Evolutionary conservation across 2,888 invertebrate genomes (phyloP), one percentile per base, ranked within the genome.

Genomic region (Mystacides longicornis): DNA sequence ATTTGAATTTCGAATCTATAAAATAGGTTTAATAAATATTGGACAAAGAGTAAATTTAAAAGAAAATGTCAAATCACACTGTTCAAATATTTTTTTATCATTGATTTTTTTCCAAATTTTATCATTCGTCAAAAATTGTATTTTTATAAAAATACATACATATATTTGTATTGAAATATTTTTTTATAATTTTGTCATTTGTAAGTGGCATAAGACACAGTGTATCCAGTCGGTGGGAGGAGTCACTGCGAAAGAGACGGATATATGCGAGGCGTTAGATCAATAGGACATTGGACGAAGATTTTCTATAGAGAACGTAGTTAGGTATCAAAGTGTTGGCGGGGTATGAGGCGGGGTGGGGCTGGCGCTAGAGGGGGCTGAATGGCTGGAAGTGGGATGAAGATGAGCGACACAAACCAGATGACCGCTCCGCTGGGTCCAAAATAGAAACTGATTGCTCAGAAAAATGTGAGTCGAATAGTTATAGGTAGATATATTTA

Each of bases 261-360:
- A 20, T 43, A 27, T 23, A 47, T 21, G 42, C 56, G 56, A 56
- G 54, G 59, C 56, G 55, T 56, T 55, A 59, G 59, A 59, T 59
- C 59, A 53, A 59, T 59, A 59, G 54, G 59, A 57, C 57, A 54
- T 31, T 56, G 56, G 57, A 57, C 54, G 54, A 50, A 52, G 57
- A 57, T 54, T 57, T 57, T 57, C 57, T 51, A 45, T 37, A 37
- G 3, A 37, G 14, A 37, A 5, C 27, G 27, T 11, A 7, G 27
- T 11, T 27, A 7, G 27, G 5, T 5, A 5, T 11, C 50, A 23
- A 37, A 16, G 54, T 14, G 51, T 52, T 51, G 52, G 19, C 18
- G 54, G 33, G 49, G 22, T 33, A 22, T 23, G 16, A 27, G 46
- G 18, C 22, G 54, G 22, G 18, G 21, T 31, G 11, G 3, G 31